phyloP scores from a whole-genome alignment of 1,140 invertebrate species.

The Procambarus clarkii region DNA sequence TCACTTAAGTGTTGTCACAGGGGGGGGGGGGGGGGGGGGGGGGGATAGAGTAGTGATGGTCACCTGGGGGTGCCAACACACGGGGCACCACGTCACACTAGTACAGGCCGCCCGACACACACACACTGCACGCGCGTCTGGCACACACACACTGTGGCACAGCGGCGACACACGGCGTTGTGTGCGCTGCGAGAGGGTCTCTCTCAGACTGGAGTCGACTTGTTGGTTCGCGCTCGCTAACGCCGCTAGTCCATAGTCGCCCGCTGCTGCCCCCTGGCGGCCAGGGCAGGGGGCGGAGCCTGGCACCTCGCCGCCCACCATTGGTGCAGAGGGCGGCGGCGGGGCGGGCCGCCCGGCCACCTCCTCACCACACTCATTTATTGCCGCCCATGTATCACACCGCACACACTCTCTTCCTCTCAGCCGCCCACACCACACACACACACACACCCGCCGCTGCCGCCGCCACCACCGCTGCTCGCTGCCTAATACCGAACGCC shows the following conservation, averaged over 20 bases:
- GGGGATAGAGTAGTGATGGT: no score
- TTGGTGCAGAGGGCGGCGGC: slow-evolving; percentile 26
- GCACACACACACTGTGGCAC: slow-evolving; percentile 36
- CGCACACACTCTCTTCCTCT: slow-evolving; percentile 31
- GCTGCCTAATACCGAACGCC: neutral
- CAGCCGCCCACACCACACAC: slow-evolving; percentile 44
- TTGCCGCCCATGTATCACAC: slow-evolving; percentile 69
- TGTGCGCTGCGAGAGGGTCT: slow-evolving; percentile 66
- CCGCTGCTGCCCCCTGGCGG: slow-evolving; percentile 66
- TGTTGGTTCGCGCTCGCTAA: slow-evolving; percentile 52
- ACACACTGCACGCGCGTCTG: slow-evolving; percentile 36
- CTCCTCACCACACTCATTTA: slow-evolving; percentile 64
- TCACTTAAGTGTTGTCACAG: slow-evolving; percentile 14
- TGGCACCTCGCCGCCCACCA: slow-evolving; percentile 31
- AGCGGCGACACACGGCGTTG: slow-evolving; percentile 63
- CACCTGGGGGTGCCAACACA: slow-evolving; percentile 3
- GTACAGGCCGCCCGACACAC: slow-evolving; percentile 17
- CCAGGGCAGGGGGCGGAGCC: slow-evolving; percentile 26
- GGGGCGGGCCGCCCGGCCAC: slow-evolving; percentile 33
- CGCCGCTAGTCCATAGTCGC: slow-evolving; percentile 48
- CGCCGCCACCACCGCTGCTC: slow-evolving; percentile 9
- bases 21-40: neutral
- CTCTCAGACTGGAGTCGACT: slow-evolving; percentile 68
- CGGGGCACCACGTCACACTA: slow-evolving; percentile 47
- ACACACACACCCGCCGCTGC: slow-evolving; percentile 18